phyloP scores from a whole-genome alignment of 2,113 vertebrate genomes.

The Amphiprion ocellaris region DNA sequence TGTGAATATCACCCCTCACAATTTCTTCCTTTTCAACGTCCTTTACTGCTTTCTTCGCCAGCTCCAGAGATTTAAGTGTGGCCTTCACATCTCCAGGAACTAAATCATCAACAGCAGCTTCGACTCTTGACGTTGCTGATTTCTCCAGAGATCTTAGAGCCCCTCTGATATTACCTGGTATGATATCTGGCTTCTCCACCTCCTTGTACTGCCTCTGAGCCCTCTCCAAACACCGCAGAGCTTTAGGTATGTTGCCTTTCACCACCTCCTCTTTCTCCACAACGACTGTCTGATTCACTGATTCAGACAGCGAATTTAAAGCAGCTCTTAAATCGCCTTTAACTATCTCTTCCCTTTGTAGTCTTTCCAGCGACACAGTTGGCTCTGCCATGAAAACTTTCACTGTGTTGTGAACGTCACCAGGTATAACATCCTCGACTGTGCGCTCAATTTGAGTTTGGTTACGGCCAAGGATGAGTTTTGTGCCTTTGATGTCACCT shows the following conservation, averaged over 20 bases:
- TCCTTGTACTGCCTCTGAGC: constrained; percentile 83
- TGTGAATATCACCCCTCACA: constrained; percentile 81
- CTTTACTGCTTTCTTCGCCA: constrained; percentile 83
- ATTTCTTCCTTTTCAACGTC: constrained; percentile 84
- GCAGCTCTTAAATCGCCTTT: constrained; percentile 89
- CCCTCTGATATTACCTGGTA: constrained; percentile 88
- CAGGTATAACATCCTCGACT: constrained; percentile 90
- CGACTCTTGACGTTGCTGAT: constrained; percentile 82
- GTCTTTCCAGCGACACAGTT: constrained; percentile 67
- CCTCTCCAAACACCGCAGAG: constrained; percentile 86
- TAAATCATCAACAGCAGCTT: constrained; percentile 86
- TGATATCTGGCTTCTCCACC: constrained; percentile 84
- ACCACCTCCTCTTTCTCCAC: constrained; percentile 89
- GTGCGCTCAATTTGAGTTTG: constrained; percentile 86
- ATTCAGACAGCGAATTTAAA: constrained; percentile 87
- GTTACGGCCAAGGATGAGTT: constrained; percentile 84
- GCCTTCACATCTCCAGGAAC: constrained; percentile 88
- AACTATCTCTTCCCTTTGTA: constrained; percentile 87
- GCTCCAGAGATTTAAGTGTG: constrained; percentile 87
- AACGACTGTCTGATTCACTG: constrained; percentile 85
- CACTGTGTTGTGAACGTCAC: constrained; percentile 88
- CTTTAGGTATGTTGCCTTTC: constrained; percentile 86
- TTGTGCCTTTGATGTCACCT: constrained; percentile 89
- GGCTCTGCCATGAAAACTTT: constrained; percentile 90
- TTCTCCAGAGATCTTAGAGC: constrained; percentile 89